Conservation (phyloP, 2,888 invertebrate species). For the Andrena trimmerana region DNA sequence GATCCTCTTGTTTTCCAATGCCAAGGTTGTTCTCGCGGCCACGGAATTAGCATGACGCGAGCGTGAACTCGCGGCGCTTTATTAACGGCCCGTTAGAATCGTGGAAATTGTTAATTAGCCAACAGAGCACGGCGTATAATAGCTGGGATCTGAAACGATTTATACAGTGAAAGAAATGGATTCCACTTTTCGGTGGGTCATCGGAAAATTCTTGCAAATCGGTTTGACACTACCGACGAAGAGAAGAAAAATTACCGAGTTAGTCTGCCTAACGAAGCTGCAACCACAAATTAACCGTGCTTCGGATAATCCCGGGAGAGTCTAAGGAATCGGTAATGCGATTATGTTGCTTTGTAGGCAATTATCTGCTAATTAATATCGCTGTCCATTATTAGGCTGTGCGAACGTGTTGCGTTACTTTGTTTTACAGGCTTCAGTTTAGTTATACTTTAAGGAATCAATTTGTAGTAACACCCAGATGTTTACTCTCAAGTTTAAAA, state of each 20-base stretch:
- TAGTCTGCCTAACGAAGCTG: conserved; percentile 13
- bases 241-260: neutral
- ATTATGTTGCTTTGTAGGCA: neutral
- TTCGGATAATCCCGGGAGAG: neutral
- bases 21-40: conserved; percentile 45
- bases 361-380: conserved; percentile 39
- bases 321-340: conserved; percentile 13
- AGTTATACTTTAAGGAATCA: conserved; percentile 4
- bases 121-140: conserved; percentile 50
- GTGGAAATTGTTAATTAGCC: conserved; percentile 71
- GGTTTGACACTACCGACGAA: neutral
- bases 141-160: conserved; percentile 64
- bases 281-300: neutral
- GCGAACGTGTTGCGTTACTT: conserved; percentile 14
- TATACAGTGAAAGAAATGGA: conserved; percentile 48
- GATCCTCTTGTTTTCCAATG: conserved; percentile 40
- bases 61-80: conserved; percentile 49
- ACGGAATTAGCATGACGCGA: conserved; percentile 36
- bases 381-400: conserved; percentile 5
- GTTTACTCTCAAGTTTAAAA: neutral
- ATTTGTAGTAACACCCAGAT: neutral
- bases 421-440: neutral
- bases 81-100: conserved; percentile 71
- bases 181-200: conserved; percentile 15
- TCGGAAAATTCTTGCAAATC: neutral